These are phyloP conservation scores for Tragelaphus imberbis DNA, from an alignment of 2,113 vertebrate species.

Conservation along the genomic window DNA sequence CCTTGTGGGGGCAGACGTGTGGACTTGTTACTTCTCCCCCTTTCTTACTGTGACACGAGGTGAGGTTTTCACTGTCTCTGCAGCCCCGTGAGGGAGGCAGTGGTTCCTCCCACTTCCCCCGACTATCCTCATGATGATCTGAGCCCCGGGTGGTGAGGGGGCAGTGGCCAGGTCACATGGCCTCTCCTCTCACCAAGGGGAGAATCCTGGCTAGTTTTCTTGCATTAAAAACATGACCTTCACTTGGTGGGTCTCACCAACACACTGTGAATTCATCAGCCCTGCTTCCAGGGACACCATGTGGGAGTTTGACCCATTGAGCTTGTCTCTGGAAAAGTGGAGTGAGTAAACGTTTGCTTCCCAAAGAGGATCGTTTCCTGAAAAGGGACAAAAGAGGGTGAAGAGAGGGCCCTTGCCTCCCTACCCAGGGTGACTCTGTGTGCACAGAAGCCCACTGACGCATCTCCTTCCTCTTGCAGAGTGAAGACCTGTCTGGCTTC, in stretches of 20 bases:
- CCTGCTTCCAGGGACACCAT: background rate
- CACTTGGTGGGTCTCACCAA: background rate
- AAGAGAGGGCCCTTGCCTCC: background rate
- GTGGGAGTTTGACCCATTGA: background rate
- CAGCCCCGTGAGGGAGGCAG: background rate
- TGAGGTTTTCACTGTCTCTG: too few species aligned
- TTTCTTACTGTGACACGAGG: background rate
- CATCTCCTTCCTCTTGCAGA: conserved; percentile 77
- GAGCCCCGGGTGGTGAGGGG: rapidly evolving
- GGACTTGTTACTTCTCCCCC: too few species aligned
- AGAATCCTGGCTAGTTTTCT: background rate
- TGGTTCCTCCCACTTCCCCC: too few species aligned
- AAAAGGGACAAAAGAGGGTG: rapidly evolving
- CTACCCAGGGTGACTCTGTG: rapidly evolving
- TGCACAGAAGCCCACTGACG: background rate
- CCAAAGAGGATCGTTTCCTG: background rate
- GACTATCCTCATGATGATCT: background rate
- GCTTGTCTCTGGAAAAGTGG: background rate
- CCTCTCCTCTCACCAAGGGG: rapidly evolving
- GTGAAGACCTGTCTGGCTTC: conserved; percentile 72
- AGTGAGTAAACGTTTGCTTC: background rate
- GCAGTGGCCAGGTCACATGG: rapidly evolving
- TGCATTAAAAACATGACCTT: background rate
- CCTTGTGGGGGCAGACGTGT: background rate
- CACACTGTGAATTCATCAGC: background rate